Base-by-base conservation (phyloP, 2,888 invertebrate genomes). In the Strigamia maritima region DNA sequence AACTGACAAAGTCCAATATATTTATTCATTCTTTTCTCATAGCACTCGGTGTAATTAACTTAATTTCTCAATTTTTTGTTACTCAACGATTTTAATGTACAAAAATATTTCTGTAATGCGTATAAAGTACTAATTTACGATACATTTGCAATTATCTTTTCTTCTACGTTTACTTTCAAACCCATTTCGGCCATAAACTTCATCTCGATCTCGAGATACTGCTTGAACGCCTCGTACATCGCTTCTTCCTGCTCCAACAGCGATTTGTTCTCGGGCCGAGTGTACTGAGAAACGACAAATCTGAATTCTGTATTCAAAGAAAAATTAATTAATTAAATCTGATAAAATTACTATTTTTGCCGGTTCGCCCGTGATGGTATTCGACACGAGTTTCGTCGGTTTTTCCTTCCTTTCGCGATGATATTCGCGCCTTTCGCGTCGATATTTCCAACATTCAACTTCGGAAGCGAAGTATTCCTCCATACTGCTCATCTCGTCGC, bases 31-130 rank as follows among this genome's bases (percentile, higher is more conserved):
- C 87, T 14, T 82, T 86, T 26, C 91, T 97, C 79, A 90, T 94
- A 16, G 79, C 90, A 0, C 86, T 94, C 49, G 96, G 95, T 0
- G 86, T 90, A 1, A 85, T 89, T 8, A 96, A 95, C 87, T 88
- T 96, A 78, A 82, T 92, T 0, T 91, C 92, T 82, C 96, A 97
- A 87, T 95, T 97, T 85, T n/a, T 81, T 14, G 49, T 49, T n/a
- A 10, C 14, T 3, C n/a, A 49, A 49, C 49, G 49, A 10, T 14
- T 12, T 49, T 19, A 49, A 49, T 49, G 49, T n/a, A 12, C 4
- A n/a, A 12, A 49, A 14, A 49, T 49, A n/a, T 40, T 10, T 40
- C 14, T 40, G 14, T 40, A 40, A 40, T 14, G 8, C 14, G 14
- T 40, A 40, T 10, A 40, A 40, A 10, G 8, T 40, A 10, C 40